These are phyloP conservation scores for Athripsodes cinereus DNA, from an alignment of 2,888 invertebrate genomes.

Conservation along the genomic window DNA sequence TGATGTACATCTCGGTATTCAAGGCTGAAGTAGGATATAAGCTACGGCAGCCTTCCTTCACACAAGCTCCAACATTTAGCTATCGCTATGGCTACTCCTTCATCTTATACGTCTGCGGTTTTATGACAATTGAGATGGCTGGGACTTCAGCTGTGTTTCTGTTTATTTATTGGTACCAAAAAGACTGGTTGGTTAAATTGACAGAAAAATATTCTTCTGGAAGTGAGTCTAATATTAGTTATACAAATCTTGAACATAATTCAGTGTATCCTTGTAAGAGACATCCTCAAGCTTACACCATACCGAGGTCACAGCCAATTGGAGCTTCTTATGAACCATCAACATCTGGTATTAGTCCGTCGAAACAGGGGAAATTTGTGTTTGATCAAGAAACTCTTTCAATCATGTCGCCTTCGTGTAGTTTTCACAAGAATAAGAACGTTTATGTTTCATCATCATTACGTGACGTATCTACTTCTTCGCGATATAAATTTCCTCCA, in stretches of 20 bases:
- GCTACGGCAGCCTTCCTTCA: constrained; percentile 70
- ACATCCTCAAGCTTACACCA: constrained; percentile 41
- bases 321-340: constrained; percentile 26
- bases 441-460: constrained; percentile 50
- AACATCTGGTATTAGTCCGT: constrained; percentile 34
- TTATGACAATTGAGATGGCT: constrained; percentile 76
- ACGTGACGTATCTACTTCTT: constrained; percentile 52
- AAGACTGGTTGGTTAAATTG: constrained; percentile 53
- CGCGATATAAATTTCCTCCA: constrained; percentile 59
- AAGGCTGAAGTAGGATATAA: constrained; percentile 88
- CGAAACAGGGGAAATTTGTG: constrained; percentile 56
- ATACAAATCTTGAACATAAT: constrained; percentile 28
- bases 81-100: constrained; percentile 87
- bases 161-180: constrained; percentile 75
- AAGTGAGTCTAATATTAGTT: constrained; percentile 24
- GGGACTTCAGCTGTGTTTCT: constrained; percentile 83
- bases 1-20: constrained; percentile 89
- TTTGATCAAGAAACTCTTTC: constrained; percentile 51
- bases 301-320: constrained; percentile 28
- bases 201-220: constrained; percentile 33
- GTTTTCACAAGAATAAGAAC: constrained; percentile 48
- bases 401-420: constrained; percentile 44
- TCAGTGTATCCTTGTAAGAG: constrained; percentile 40
- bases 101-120: constrained; percentile 77
- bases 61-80: constrained; percentile 73